Percentiles rank a stretch among this genome's conserved stretches.
Conservation (phyloP, 2,113 vertebrate genomes). For the Phalacrocorax carbo region DNA sequence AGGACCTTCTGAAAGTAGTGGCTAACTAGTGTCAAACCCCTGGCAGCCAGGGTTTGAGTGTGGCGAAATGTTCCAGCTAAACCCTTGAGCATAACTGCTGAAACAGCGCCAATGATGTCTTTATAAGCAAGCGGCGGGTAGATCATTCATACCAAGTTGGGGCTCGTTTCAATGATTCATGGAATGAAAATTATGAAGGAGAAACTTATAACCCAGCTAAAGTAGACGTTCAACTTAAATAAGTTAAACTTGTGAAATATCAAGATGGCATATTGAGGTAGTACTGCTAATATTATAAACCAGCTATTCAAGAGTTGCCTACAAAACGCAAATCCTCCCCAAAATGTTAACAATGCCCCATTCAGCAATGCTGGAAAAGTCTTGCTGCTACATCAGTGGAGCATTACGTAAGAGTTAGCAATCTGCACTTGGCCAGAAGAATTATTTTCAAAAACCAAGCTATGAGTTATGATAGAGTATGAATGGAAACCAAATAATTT, state of each 20-base stretch:
- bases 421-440: background rate
- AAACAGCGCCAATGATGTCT: background rate
- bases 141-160: background rate
- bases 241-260: background rate
- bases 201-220: background rate
- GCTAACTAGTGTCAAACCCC: slow-evolving; percentile 2
- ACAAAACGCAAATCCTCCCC: background rate
- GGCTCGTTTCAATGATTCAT: slow-evolving; percentile 2
- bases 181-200: slow-evolving; percentile 8
- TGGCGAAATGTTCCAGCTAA: slow-evolving; percentile 19
- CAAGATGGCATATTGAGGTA: background rate
- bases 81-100: background rate
- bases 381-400: background rate
- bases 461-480: background rate
- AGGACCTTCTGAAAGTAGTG: background rate
- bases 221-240: background rate
- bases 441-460: slow-evolving; percentile 30
- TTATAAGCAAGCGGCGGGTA: background rate
- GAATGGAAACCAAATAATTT: slow-evolving; percentile 23
- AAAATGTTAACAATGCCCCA: background rate
- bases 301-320: background rate
- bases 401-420: slow-evolving; percentile 7
- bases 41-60: background rate
- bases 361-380: slow-evolving; percentile 26
- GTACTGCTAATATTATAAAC: background rate